phyloP scores from a whole-genome alignment of 2,113 vertebrate species.

The Tachysurus fulvidraco region DNA sequence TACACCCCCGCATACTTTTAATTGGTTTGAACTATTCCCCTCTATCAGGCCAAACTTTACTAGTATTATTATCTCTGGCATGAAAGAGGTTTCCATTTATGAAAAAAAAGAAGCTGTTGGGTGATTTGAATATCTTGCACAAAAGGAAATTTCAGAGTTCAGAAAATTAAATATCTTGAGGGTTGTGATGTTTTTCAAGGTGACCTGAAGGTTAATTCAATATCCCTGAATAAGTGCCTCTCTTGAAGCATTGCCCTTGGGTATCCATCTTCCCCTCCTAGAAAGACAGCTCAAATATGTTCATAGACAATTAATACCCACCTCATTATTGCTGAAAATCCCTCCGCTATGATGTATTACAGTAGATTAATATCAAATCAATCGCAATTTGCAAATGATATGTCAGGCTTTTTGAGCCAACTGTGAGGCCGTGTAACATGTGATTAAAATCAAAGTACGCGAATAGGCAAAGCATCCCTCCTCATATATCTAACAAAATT shows the following conservation, averaged over 20 bases:
- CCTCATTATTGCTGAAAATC: conserved; percentile 45
- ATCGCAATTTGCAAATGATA: conserved; percentile 39
- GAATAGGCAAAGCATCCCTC: not conserved
- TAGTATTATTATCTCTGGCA: not conserved
- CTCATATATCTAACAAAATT: not conserved
- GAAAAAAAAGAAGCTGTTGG: not conserved
- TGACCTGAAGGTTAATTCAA: conserved; percentile 51
- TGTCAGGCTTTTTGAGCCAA: conserved; percentile 9
- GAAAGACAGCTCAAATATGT: conserved; percentile 42
- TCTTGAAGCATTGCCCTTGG: conserved; percentile 25
- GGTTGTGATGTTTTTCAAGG: conserved; percentile 21
- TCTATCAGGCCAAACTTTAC: conserved; percentile 5
- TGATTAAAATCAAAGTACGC: not conserved
- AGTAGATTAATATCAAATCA: conserved; percentile 44
- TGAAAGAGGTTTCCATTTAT: conserved; percentile 12
- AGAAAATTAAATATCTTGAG: conserved; percentile 34
- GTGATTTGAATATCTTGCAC: conserved; percentile 23
- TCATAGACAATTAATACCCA: conserved; percentile 44
- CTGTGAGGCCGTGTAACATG: not conserved
- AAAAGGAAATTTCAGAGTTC: conserved; percentile 38
- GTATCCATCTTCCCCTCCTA: conserved; percentile 33
- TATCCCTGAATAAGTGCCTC: conserved; percentile 45
- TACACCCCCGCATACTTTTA: conserved; percentile 17
- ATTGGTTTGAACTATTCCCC: conserved; percentile 24
- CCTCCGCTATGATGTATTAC: conserved; percentile 51